Base-by-base conservation (phyloP, 2,888 invertebrate species). In the Melanophora roralis region DNA sequence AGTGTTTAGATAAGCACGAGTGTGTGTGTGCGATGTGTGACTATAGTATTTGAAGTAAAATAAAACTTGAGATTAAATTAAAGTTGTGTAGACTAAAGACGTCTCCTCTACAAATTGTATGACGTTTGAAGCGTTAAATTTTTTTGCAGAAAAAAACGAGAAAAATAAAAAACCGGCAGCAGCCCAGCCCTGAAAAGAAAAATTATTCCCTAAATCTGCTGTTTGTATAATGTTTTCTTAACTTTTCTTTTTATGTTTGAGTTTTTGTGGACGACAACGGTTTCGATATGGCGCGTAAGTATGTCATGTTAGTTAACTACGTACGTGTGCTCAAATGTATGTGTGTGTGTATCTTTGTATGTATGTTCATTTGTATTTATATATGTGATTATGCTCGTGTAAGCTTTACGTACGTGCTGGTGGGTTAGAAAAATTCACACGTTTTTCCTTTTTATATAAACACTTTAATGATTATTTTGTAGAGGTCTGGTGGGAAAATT, bases 61-160 rank as follows among this genome's bases (percentile, higher is more conserved):
- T 60, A 55, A 65, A 68, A 80, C 38, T 55, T 62, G 71, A 51
- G 72, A 77, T 77, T 77, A 77, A 77, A 77, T 77, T 77, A 77
- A 71, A 77, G 69, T 64, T 65, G 64, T 71, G 19, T 64, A 43
- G n/a, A 71, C 40, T 55, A 43, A 74, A 67, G 74, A 67, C 23
- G 59, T 67, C 51, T 49, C 36, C 16, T 49, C 19, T 57, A 45
- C 32, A 2, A 62, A 21, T 23, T 14, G n/a, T 43, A 49, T 71
- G 64, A 65, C 49, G 64, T 71, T 49, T 65, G 49, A 77, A 65
- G 57, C 69, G 19, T 77, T 19, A 45, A 77, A 77, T 77, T 76
- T 68, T 55, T 23, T n/a, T n/a, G n/a, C n/a, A n/a, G n/a, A n/a
- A 19, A 11, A 40, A 14, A 47, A 62, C 16, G 23, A 11, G 7